Base-by-base conservation (phyloP, 2,888 invertebrate genomes). In the Chaitophorus viminalis region DNA sequence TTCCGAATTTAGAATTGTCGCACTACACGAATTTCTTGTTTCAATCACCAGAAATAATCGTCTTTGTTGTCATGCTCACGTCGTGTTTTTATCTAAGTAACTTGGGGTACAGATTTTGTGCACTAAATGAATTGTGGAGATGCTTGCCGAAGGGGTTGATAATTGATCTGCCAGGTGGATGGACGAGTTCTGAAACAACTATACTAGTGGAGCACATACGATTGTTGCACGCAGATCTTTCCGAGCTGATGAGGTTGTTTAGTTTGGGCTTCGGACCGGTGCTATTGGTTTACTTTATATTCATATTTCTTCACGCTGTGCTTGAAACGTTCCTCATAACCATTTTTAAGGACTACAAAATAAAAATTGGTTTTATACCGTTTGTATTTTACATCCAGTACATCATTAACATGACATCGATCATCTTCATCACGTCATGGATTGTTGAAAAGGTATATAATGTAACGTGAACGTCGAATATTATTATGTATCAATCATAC, bases 211-310 rank as follows among this genome's bases (percentile, higher is more conserved):
- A 81, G 29, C 29, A 39, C 18, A 68, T 68, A n/a, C 39, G 81
- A 8, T 11, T 81, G 39, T 68, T 81, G 68, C 79, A 81, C 29
- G 79, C 79, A 6, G 68, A 68, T 18, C 68, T 81, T 17, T 81
- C 65, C 21, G 39, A n/a, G 36, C 68, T 68, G 39, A 39, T 81
- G 18, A 17, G 21, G 39, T 9, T 68, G 4, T 79, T 79, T 21
- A 68, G 79, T 29, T 6, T 68, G 68, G 39, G 39, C 2, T 39
- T 29, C 39, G 81, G 81, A 14, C 68, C 81, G 17, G 21, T 39
- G 4, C 39, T 81, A 29, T 39, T 81, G 39, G 39, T 29, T 0
- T 81, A 39, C 60, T 81, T 81, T 39, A 31, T 31, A 18, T 68
- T 39, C 11, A 29, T 1, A 9, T 68, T 65, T 1, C 0, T 25